Base-by-base conservation (phyloP, 2,797 vertebrate genomes). In the Heterohyrax brucei region DNA sequence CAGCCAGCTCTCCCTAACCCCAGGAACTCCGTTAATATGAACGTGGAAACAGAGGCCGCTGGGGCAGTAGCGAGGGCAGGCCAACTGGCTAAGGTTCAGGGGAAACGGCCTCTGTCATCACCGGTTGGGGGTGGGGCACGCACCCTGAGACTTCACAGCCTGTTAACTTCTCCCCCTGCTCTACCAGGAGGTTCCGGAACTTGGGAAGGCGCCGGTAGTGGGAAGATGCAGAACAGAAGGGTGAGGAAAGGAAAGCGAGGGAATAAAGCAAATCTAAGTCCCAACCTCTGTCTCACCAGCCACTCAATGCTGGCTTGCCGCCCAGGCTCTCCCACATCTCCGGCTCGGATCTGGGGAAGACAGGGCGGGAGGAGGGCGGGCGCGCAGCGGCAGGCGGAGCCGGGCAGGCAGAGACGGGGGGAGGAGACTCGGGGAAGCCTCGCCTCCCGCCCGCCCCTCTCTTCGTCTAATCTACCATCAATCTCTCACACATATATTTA, bases 401-500 rank as follows among this genome's bases (percentile, higher is more conserved):
- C 93, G 88, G 95, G 94, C 83, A 30, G 80, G 44, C 28, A 0
- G 79, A 80, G 91, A 13, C 48, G 53, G 92, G 48, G 44, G 95
- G 97, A 24, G 96, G 96, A 94, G 96, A 44, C 82, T 50, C 48
- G 94, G 4, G 3, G 24, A 62, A 96, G 97, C 96, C 96, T 85
- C 75, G 93, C 96, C 97, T 96, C 93, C 91, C 46, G 83, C 95
- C 97, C 96, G 97, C 96, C 96, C 96, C 92, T 72, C 95, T 96
- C 89, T 96, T 72, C 97, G 96, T 82, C 97, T 97, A 97, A 97
- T 97, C 97, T 97, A 89, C 95, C 94, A 97, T 98, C 97, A 97
- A 98, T 98, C 97, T 97, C 97, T 97, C 97, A 97, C 97, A 98
- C 97, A 97, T 97, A 98, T 98, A 97, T 97, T 98, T 98, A 96